Conservation (phyloP, 1,140 invertebrate genomes). For the Vollenhovia emeryi region DNA sequence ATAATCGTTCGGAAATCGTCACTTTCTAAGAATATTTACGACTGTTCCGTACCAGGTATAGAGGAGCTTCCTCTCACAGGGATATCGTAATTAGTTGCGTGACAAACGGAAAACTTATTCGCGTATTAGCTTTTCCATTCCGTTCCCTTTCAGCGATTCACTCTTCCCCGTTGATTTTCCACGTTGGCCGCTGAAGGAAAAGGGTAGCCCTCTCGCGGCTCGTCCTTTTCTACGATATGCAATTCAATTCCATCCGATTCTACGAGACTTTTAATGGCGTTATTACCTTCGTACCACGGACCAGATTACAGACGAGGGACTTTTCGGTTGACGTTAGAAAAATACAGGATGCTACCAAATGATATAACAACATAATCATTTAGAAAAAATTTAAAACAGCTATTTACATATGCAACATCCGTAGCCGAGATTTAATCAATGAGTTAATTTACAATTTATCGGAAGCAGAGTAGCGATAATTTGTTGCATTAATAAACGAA, state of each 20-base stretch:
- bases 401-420: not conserved
- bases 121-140: not conserved
- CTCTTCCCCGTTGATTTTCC: constrained; percentile 3
- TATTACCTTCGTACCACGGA: constrained; percentile 51
- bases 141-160: not conserved
- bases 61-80: not conserved
- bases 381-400: not conserved
- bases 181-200: not conserved
- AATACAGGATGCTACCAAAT: not conserved
- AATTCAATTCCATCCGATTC: constrained; percentile 64
- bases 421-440: not conserved
- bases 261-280: constrained; percentile 27
- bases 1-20: not conserved
- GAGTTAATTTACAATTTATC: constrained; percentile 7
- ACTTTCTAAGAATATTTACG: not conserved
- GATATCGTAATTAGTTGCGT: not conserved
- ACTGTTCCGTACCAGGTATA: not conserved
- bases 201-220: not conserved
- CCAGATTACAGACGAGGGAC: constrained; percentile 46
- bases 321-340: not conserved
- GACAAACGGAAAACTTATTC: constrained; percentile 21
- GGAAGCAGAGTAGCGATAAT: not conserved
- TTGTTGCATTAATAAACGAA: too few species aligned
- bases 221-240: constrained; percentile 38
- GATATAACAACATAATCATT: not conserved